phyloP scores from a whole-genome alignment of 2,888 invertebrate genomes.

The Pteria penguin region DNA sequence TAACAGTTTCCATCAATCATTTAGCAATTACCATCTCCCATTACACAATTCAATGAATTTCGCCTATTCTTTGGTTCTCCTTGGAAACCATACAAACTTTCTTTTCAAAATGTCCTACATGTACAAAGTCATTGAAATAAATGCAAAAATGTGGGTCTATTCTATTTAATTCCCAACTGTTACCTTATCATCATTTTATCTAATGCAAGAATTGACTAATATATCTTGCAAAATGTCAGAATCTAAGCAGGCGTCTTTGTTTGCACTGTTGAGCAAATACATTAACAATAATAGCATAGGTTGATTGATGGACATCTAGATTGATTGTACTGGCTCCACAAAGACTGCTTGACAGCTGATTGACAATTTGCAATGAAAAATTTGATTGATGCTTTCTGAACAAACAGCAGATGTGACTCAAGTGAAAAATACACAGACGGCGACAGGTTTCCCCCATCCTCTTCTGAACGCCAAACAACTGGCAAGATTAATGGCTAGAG shows the following conservation, averaged over 20 bases:
- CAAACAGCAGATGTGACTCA: constrained; percentile 72
- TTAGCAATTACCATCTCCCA: constrained; percentile 72
- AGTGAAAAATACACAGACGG: constrained; percentile 29
- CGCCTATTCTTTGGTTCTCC: constrained; percentile 45
- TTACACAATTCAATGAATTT: constrained; percentile 60
- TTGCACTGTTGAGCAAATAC: constrained; percentile 77
- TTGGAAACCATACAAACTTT: constrained; percentile 42
- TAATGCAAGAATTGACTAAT: constrained; percentile 62
- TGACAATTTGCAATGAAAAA: constrained; percentile 76
- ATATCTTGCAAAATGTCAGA: constrained; percentile 67
- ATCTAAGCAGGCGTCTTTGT: constrained; percentile 71
- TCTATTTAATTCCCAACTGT: constrained; percentile 47
- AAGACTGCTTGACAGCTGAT: constrained; percentile 76
- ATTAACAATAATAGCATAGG: constrained; percentile 74
- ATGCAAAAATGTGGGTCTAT: constrained; percentile 44
- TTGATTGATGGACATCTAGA: constrained; percentile 76
- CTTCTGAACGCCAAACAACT: background rate
- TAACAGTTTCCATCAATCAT: constrained; percentile 76
- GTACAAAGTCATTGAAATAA: constrained; percentile 37
- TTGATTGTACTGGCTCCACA: constrained; percentile 77
- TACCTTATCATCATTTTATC: constrained; percentile 58
- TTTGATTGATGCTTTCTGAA: constrained; percentile 77
- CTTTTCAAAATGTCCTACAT: constrained; percentile 25
- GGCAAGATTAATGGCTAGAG: background rate
- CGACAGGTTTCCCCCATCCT: constrained; percentile 24